phyloP scores from a whole-genome alignment of 2,797 vertebrate species.

The Sebastes goodei region DNA sequence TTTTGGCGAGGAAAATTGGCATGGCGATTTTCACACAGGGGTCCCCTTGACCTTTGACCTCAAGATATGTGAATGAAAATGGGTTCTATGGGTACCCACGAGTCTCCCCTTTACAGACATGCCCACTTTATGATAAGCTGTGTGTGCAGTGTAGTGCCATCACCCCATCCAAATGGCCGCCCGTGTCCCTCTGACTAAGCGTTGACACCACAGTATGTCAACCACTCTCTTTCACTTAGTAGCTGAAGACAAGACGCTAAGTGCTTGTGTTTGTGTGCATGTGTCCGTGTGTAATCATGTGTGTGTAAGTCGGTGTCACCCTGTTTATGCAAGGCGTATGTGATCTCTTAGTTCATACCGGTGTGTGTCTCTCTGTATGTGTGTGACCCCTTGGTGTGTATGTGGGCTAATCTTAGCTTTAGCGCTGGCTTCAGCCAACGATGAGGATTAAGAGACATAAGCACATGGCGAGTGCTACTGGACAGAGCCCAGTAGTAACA shows the following conservation, averaged over 20 bases:
- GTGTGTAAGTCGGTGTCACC: conserved; percentile 26
- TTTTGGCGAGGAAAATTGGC: too few species aligned
- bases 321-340: conserved; percentile 30
- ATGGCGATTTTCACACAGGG: too few species aligned
- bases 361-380: conserved; percentile 23
- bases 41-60: too few species aligned
- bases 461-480: conserved; percentile 38
- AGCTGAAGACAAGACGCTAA: neutral
- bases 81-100: too few species aligned
- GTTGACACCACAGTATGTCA: neutral
- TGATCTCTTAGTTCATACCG: conserved; percentile 32
- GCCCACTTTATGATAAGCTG: neutral
- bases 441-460: conserved; percentile 72
- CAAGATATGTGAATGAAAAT: too few species aligned
- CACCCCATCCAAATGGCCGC: neutral
- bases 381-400: conserved; percentile 45
- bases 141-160: neutral
- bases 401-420: conserved; percentile 83
- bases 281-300: conserved; percentile 22
- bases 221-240: neutral
- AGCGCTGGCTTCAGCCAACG: conserved; percentile 47
- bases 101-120: too few species aligned
- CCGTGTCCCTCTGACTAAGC: neutral
- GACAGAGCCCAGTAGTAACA: conserved; percentile 25
- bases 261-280: conserved; percentile 4